phyloP scores from a whole-genome alignment of 2,113 vertebrate genomes.

The Zapornia atra region DNA sequence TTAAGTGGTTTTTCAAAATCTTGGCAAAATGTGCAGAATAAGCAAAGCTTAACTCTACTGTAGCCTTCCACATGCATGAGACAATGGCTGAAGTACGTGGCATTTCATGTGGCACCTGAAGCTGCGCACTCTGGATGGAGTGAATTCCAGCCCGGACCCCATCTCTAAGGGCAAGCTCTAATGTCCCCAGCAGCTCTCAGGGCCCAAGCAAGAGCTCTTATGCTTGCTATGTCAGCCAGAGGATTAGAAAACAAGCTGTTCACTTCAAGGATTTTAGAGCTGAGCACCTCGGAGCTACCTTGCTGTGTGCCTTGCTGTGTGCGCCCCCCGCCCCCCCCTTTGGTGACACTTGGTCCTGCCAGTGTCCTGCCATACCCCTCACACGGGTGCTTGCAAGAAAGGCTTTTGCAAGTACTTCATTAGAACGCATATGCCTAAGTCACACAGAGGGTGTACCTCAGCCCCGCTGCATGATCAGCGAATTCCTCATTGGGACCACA shows the following conservation, averaged over 20 bases:
- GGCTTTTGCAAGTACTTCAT: not conserved
- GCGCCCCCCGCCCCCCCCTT: not conserved
- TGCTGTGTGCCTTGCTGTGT: too few species aligned
- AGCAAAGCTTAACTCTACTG: constrained; percentile 2
- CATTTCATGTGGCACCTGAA: not conserved
- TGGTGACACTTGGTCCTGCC: not conserved
- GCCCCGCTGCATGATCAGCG: rapidly evolving
- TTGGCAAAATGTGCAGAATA: constrained; percentile 32
- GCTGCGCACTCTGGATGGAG: not conserved
- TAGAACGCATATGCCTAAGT: not conserved
- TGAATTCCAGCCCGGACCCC: not conserved
- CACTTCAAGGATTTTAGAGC: not conserved
- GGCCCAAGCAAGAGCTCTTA: not conserved
- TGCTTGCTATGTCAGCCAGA: not conserved
- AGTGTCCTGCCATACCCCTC: not conserved
- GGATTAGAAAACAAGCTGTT: rapidly evolving
- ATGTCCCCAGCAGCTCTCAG: not conserved
- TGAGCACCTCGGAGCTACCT: not conserved
- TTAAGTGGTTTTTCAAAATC: constrained; percentile 52
- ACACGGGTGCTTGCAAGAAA: not conserved
- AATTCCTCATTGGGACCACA: not conserved
- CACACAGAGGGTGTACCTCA: rapidly evolving
- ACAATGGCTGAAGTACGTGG: not conserved
- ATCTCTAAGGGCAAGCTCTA: not conserved
- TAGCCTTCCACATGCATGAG: constrained; percentile 1